Evolutionary conservation across 2,113 vertebrate species (phyloP), one percentile per base, ranked within the genome.

Genomic region (Scopus umbretta): DNA sequence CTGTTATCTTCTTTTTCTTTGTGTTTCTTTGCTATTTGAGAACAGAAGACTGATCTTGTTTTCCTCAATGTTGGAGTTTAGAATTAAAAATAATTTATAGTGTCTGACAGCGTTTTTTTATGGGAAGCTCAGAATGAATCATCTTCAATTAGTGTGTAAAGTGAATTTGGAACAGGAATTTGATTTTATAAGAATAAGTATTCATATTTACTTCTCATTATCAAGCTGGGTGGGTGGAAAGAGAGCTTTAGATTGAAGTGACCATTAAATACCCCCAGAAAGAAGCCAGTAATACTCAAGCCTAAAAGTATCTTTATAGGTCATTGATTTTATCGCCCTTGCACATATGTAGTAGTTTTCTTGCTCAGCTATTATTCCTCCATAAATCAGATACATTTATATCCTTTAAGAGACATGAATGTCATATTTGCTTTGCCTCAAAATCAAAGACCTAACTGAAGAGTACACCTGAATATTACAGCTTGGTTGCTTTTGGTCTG

Each of bases 71-170:
- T 7, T 43, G 2, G 34, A 80, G n/a, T 87, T 79, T n/a, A 50
- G 29, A 67, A 75, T 65, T 92, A 30, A 91, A 89, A 89, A 70
- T 75, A 79, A 81, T 75, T 88, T 82, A 55, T 34, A 50, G 4
- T 29, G 18, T 50, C 38, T 91, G 89, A 91, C 65, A 92, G 22
- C 13, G 90, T 90, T 92, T 96, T 96, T 90, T 97, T 96, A 92
- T 55, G 88, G 66, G 56, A 86, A 72, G 96, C 68, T 96, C 88
- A 94, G 85, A 97, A 95, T 85, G 43, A 96, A 96, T 96, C 66
- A 96, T 82, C 80, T 89, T 97, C 80, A 93, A 74, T 97, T 96
- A 97, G 66, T 85, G 4, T 87, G 86, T 95, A 82, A 80, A 88
- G 85, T 43, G 36, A 36, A 62, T 95, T 88, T 83, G 79, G 58